Conservation (phyloP, 2,888 invertebrate species). For the Lordiphosa andalusiaca region DNA sequence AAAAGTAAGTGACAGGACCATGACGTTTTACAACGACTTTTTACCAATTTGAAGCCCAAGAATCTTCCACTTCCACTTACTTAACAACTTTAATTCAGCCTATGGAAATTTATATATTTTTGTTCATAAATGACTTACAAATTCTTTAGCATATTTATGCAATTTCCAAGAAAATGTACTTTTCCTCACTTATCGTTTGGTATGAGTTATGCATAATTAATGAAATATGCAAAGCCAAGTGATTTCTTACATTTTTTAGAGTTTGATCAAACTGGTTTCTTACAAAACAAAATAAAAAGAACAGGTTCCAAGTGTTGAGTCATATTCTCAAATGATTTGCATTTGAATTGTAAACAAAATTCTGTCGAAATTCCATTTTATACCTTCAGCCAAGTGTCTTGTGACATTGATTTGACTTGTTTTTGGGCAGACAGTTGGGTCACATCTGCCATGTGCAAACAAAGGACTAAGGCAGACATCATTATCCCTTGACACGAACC, state of each 20-base stretch:
- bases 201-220: slow-evolving; percentile 34
- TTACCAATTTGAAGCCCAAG: no score
- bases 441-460: slow-evolving; percentile 19
- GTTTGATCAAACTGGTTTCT: slow-evolving; percentile 14
- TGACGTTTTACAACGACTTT: no score
- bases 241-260: slow-evolving; percentile 15
- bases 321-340: slow-evolving; percentile 20
- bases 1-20: no score
- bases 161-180: slow-evolving; percentile 20
- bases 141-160: slow-evolving; percentile 26
- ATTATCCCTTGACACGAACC: slow-evolving; percentile 30
- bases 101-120: neutral
- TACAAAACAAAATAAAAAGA: slow-evolving; percentile 3
- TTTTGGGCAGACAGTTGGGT: neutral
- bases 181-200: slow-evolving; percentile 5
- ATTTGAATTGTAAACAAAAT: slow-evolving; percentile 21
- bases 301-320: slow-evolving; percentile 25
- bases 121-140: slow-evolving; percentile 9
- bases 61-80: neutral
- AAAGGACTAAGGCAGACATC: slow-evolving; percentile 9
- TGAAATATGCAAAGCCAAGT: slow-evolving; percentile 24
- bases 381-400: neutral
- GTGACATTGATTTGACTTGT: slow-evolving; percentile 10
- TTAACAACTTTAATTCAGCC: neutral
- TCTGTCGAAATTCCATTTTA: slow-evolving; percentile 3